phyloP scores from a whole-genome alignment of 30 jellyfish, hydroid and myxozoan genomes.

The Cassiopea xamachana region DNA sequence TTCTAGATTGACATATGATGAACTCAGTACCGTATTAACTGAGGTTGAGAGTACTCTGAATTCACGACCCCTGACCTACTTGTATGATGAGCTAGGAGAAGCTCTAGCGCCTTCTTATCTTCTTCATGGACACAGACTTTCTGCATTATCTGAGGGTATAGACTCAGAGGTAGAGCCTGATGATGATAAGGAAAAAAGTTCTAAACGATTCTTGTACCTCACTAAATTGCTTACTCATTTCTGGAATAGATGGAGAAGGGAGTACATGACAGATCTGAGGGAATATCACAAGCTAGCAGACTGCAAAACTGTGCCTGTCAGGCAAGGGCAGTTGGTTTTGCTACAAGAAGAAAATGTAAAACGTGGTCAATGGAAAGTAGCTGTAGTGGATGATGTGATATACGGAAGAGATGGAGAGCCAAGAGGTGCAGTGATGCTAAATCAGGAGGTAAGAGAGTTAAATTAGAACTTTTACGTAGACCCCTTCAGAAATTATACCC shows the following conservation, averaged over 20 bases:
- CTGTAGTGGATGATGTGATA: constrained; percentile 14
- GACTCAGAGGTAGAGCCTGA: background rate
- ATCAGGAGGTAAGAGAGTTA: constrained; percentile 12
- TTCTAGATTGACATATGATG: constrained; percentile 49
- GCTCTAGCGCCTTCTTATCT: constrained; percentile 52
- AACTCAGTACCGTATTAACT: constrained; percentile 29
- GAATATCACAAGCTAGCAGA: constrained; percentile 7
- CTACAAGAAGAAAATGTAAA: constrained; percentile 40
- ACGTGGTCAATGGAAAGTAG: constrained; percentile 48
- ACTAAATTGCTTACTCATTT: constrained; percentile 33
- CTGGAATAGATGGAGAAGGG: constrained; percentile 61
- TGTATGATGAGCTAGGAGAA: constrained; percentile 37
- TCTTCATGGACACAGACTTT: constrained; percentile 33
- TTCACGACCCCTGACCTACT: constrained; percentile 33
- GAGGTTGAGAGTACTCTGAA: constrained; percentile 52
- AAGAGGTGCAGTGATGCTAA: constrained; percentile 47
- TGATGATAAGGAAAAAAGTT: constrained; percentile 7
- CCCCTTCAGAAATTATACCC: constrained; percentile 32
- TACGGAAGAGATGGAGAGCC: constrained; percentile 34
- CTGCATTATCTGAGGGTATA: constrained; percentile 34
- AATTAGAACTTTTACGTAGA: background rate
- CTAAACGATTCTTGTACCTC: constrained; percentile 28
- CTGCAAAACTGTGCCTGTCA: background rate
- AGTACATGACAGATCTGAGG: constrained; percentile 56
- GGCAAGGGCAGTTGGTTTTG: constrained; percentile 38